Base-by-base conservation (phyloP, 1,140 invertebrate species). In the Grapholita molesta region DNA sequence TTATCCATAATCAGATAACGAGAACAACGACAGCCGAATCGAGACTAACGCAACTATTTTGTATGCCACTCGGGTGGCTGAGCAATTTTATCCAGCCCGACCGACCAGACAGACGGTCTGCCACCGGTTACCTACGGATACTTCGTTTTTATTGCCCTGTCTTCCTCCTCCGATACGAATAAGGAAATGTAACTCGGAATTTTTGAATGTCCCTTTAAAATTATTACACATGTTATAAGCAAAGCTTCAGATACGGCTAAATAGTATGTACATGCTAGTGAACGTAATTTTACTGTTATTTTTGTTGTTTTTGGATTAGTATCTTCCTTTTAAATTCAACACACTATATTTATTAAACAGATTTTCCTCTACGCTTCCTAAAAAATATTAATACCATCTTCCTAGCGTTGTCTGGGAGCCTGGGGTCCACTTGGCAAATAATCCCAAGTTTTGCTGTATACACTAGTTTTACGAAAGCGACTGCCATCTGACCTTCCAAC, bases 71-170 rank as follows among this genome's bases (percentile, higher is more conserved):
- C 82, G 83, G 80, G 80, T 84, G 79, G 78, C 81, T 75, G 68
- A 70, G 76, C 80, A 77, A 84, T 85, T 80, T 79, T 69, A 74
- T 55, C 74, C 67, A 70, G 68, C 68, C 61, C 61, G 68, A 64
- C 24, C 66, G 70, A 66, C 66, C 68, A 78, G 74, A 78, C 76
- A 76, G 66, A 57, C 64, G 74, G 67, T 64, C 76, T 75, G 66
- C 80, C 73, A 72, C 77, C 78, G 76, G 72, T 76, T 78, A 76
- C 67, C 25, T 61, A 73, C 72, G 65, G 73, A 77, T 78, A 77
- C 73, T 79, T 85, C 79, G 76, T 75, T 82, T 85, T 85, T 84
- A 84, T 83, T 80, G 68, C 68, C 42, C 72, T 68, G 55, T 61
- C 55, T 61, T 61, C 55, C n/a, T 61, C 18, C 55, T 8, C 9